phyloP scores from a whole-genome alignment of 2,797 vertebrate genomes.

The Aulostomus chinensis region DNA sequence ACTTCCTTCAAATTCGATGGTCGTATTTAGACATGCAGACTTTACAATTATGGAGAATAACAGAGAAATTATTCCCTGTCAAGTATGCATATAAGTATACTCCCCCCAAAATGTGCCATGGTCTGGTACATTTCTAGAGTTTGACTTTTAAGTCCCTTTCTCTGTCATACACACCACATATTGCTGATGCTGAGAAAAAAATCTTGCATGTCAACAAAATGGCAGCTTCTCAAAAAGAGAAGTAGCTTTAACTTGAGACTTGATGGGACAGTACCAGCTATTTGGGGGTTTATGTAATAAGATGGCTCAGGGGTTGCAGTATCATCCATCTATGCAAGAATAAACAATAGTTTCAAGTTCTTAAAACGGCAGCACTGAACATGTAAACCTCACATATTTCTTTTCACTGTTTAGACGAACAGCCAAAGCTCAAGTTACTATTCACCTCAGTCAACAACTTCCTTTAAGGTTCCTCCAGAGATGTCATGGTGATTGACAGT shows the following conservation, averaged over 20 bases:
- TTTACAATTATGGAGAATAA: too few species aligned
- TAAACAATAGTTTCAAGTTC: slow-evolving; percentile 2
- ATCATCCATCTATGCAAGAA: slow-evolving; percentile 8
- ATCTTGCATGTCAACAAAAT: slow-evolving; percentile 23
- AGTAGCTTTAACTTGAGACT: slow-evolving; percentile 20
- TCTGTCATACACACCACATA: slow-evolving; percentile 12
- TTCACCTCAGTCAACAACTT: slow-evolving; percentile 20
- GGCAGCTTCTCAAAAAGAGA: slow-evolving; percentile 26
- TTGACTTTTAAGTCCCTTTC: slow-evolving; percentile 31
- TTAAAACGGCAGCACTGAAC: slow-evolving; percentile 3
- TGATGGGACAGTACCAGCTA: too few species aligned
- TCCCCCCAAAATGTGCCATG: slow-evolving; percentile 13
- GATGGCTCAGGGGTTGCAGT: slow-evolving; percentile 1
- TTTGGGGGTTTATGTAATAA: slow-evolving; percentile 14
- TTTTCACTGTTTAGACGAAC: too few species aligned
- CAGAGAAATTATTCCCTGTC: not conserved
- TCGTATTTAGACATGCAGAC: too few species aligned
- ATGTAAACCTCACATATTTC: slow-evolving; percentile 1
- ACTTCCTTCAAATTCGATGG: not conserved
- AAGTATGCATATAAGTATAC: not conserved
- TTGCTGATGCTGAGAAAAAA: not conserved
- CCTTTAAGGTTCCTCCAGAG: not conserved
- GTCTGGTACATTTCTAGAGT: slow-evolving; percentile 13
- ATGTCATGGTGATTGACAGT: slow-evolving; percentile 17
- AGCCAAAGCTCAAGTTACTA: too few species aligned